phyloP scores from a whole-genome alignment of 2,888 invertebrate species.

The Cotesia congregata region DNA sequence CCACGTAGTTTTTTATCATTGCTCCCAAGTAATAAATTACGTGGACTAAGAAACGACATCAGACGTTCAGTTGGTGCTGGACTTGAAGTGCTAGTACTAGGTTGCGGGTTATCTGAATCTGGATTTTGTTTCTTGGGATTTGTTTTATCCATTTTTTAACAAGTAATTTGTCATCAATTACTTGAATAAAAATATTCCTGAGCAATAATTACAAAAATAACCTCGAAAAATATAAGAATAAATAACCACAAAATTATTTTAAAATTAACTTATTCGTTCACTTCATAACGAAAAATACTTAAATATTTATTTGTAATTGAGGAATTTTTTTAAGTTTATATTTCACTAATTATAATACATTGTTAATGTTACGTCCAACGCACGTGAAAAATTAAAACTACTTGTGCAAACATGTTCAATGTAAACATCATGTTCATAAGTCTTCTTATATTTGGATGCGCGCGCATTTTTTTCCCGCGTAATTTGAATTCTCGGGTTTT shows the following conservation, averaged over 20 bases:
- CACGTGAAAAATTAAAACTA: neutral
- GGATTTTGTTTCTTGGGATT: neutral
- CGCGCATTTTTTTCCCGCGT: neutral
- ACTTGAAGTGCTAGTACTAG: neutral
- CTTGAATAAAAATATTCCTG: neutral
- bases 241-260: neutral
- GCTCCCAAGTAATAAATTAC: slow-evolving; percentile 67
- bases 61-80: neutral
- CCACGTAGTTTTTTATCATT: slow-evolving; percentile 56
- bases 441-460: neutral
- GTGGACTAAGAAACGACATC: slow-evolving; percentile 61
- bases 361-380: no score
- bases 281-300: no score
- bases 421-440: neutral
- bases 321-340: neutral
- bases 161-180: neutral
- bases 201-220: neutral
- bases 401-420: neutral
- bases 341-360: neutral
- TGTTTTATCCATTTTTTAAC: neutral
- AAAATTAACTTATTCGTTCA: no score
- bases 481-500: neutral
- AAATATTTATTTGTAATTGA: no score
- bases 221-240: neutral
- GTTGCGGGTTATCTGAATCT: neutral